Base-by-base conservation (phyloP, 2,888 invertebrate genomes). In the Noctua comes region DNA sequence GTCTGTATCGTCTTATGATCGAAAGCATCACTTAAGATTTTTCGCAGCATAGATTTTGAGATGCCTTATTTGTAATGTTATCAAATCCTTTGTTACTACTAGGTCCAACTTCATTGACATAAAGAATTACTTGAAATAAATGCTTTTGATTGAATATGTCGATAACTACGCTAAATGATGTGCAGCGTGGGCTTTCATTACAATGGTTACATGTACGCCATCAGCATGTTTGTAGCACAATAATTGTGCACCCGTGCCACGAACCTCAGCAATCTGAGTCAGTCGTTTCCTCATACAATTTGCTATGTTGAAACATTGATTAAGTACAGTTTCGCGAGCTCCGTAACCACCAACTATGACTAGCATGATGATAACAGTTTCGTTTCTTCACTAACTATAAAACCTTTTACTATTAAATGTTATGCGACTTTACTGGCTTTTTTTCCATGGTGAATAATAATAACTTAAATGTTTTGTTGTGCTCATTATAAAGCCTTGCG, bases 271-370 rank as follows among this genome's bases (percentile, higher is more conserved):
- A 78, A 82, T 79, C 85, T 82, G 80, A 86, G 76, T 86, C 85
- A 86, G 84, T 76, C 59, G 79, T 88, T 90, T 88, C 90, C 84
- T 88, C 85, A 87, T 84, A 83, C 87, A 86, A 86, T 90, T 85
- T 86, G 77, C 84, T 76, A 85, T 87, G 88, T 86, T 86, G 87
- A 89, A 91, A 88, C 81, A 80, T 87, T 89, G 85, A 88, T 89
- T 88, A 85, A 81, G 85, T 88, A 80, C 82, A 85, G 82, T 86
- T 88, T 87, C 80, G 77, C 73, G 76, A 72, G 77, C 83, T 75
- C 79, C 75, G 84, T 85, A 85, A 83, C 80, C 72, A 71, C 73
- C 68, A 59, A 72, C 76, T 89, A 81, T 71, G 74, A 81, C 79
- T 83, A 59, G 76, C 82, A 83, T 83, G 84, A 82, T 83, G 84